Evolutionary conservation across 2,797 vertebrate genomes (phyloP).

Genomic region (Pelodytes ibericus): DNA sequence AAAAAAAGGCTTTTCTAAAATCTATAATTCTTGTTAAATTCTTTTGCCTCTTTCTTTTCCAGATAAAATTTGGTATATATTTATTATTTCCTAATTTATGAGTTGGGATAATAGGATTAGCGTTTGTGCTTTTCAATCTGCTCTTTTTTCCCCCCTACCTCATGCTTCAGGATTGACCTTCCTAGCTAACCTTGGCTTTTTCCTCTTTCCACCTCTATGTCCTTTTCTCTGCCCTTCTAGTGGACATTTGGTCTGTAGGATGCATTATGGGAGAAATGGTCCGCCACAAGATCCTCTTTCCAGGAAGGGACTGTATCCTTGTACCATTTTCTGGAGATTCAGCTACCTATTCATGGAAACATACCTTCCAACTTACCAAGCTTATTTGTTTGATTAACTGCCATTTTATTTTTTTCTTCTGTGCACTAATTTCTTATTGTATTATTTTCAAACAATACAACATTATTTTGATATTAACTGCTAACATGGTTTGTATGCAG

Average conservation of each 20-base stretch:
- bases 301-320: constrained; percentile 90
- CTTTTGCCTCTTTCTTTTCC: constrained; percentile 9
- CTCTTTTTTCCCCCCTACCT: constrained; percentile 60
- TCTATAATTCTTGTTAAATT: constrained; percentile 35
- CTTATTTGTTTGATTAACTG: constrained; percentile 41
- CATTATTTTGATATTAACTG: background rate
- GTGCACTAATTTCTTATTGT: constrained; percentile 20
- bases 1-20: background rate
- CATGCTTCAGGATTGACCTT: constrained; percentile 68
- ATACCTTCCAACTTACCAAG: constrained; percentile 55
- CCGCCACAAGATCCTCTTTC: constrained; percentile 90
- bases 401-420: constrained; percentile 33
- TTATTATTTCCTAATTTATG: constrained; percentile 25
- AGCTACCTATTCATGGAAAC: constrained; percentile 44
- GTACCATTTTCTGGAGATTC: constrained; percentile 59
- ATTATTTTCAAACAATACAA: background rate
- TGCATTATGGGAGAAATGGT: constrained; percentile 96
- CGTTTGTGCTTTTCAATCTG: constrained; percentile 67
- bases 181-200: constrained; percentile 76
- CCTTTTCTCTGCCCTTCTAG: constrained; percentile 82
- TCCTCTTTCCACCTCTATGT: constrained; percentile 68
- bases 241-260: constrained; percentile 92
- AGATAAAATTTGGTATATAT: background rate
- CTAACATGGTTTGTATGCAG: background rate
- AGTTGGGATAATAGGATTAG: constrained; percentile 21